Conservation (phyloP, 2,888 invertebrate genomes). For the Ferdinandea cuprea region DNA sequence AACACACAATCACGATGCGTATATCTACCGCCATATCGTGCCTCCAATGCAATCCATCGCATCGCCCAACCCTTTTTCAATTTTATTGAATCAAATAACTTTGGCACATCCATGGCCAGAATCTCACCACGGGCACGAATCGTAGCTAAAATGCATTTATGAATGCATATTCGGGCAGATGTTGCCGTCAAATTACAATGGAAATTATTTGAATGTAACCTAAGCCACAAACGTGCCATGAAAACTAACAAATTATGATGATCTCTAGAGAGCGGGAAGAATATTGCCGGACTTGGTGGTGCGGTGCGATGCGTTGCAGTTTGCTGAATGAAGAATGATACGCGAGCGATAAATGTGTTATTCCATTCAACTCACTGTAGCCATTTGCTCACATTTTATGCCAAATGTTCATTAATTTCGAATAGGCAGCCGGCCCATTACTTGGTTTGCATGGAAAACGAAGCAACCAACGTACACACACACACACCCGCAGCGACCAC, state of each 20-base stretch:
- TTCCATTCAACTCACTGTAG: conserved; percentile 10
- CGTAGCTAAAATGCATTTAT: conserved; percentile 59
- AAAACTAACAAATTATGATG: conserved; percentile 73
- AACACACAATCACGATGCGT: conserved; percentile 49
- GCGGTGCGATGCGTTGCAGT: neutral
- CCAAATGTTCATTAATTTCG: conserved; percentile 61
- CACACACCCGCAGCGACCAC: neutral
- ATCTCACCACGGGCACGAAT: conserved; percentile 19
- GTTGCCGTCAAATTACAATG: conserved; percentile 71
- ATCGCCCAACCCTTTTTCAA: too few relatives aligned
- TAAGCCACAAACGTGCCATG: conserved; percentile 73
- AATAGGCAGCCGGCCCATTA: neutral
- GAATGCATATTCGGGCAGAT: conserved; percentile 67
- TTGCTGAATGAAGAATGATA: conserved; percentile 24
- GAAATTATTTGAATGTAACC: conserved; percentile 71
- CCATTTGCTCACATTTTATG: neutral
- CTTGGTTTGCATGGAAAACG: neutral
- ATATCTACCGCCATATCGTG: conserved; percentile 38
- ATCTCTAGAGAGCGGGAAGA: conserved; percentile 27
- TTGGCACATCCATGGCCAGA: conserved; percentile 35
- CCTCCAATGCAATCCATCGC: neutral
- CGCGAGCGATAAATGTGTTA: conserved; percentile 49
- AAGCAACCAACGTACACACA: too few relatives aligned
- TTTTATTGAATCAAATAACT: conserved; percentile 67
- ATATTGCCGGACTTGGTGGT: too few relatives aligned